Conservation (phyloP, 2,113 vertebrate species). For the Calyptommatus sinebrachiatus region DNA sequence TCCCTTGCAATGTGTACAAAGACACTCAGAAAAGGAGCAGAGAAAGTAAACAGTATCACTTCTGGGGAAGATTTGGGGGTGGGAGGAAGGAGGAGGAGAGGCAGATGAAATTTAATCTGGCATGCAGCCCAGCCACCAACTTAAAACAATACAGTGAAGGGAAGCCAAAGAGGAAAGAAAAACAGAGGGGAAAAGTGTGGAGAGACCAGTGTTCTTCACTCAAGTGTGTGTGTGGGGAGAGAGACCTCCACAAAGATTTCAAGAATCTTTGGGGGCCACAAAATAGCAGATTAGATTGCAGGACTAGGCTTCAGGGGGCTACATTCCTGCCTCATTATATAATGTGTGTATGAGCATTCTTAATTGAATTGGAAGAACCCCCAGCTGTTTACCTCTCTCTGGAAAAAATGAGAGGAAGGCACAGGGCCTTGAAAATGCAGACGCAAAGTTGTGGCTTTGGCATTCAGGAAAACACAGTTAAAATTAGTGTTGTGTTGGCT, state of each 20-base stretch:
- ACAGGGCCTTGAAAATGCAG: conserved; percentile 30
- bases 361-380: conserved; percentile 11
- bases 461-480: conserved; percentile 24
- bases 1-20: conserved; percentile 62
- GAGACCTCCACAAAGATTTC: not conserved
- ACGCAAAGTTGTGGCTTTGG: conserved; percentile 15
- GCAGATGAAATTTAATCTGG: conserved; percentile 64
- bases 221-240: fast-evolving
- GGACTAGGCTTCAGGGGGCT: conserved; percentile 9
- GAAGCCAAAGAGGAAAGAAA: conserved; percentile 61
- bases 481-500: conserved; percentile 1
- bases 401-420: conserved; percentile 12
- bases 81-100: conserved; percentile 17
- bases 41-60: conserved; percentile 75
- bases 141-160: conserved; percentile 64
- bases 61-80: conserved; percentile 53
- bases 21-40: conserved; percentile 64
- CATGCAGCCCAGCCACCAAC: conserved; percentile 60
- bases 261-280: not conserved
- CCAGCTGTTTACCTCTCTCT: conserved; percentile 35
- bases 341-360: conserved; percentile 15
- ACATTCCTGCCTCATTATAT: not conserved
- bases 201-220: not conserved
- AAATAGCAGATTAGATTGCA: conserved; percentile 15
- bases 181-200: conserved; percentile 42